phyloP scores from a whole-genome alignment of 2,888 invertebrate genomes.

The Ellobium chinense region DNA sequence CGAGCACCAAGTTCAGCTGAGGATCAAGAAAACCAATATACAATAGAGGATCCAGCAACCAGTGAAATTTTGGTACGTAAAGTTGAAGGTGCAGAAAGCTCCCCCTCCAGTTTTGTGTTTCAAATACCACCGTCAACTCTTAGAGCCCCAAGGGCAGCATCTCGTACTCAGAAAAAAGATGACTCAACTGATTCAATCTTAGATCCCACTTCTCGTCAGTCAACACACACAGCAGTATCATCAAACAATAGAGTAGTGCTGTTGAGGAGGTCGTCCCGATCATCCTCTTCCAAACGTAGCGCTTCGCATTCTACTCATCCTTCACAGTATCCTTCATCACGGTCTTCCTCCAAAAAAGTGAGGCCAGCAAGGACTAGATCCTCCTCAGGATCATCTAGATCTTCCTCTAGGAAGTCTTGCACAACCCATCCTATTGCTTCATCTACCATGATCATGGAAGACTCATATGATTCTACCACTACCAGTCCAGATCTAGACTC shows the following conservation, averaged over 20 bases:
- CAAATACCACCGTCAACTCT: not conserved
- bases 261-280: too few relatives aligned
- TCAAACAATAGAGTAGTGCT: too few relatives aligned
- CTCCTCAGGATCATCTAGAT: slow-evolving; percentile 16
- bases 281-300: not conserved
- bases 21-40: not conserved
- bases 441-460: slow-evolving; percentile 66
- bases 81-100: slow-evolving; percentile 44
- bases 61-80: slow-evolving; percentile 22
- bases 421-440: slow-evolving; percentile 65
- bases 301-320: not conserved
- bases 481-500: slow-evolving; percentile 58
- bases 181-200: not conserved
- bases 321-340: not conserved
- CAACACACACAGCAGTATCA: not conserved
- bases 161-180: not conserved
- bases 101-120: slow-evolving; percentile 22
- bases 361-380: not conserved
- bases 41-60: not conserved
- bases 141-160: not conserved
- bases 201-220: not conserved
- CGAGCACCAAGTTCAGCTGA: not conserved
- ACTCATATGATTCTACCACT: too few relatives aligned
- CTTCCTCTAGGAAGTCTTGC: slow-evolving; percentile 52
- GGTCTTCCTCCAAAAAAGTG: not conserved